phyloP scores from a whole-genome alignment of 1,140 invertebrate species.

The Drosophila sturtevanti region DNA sequence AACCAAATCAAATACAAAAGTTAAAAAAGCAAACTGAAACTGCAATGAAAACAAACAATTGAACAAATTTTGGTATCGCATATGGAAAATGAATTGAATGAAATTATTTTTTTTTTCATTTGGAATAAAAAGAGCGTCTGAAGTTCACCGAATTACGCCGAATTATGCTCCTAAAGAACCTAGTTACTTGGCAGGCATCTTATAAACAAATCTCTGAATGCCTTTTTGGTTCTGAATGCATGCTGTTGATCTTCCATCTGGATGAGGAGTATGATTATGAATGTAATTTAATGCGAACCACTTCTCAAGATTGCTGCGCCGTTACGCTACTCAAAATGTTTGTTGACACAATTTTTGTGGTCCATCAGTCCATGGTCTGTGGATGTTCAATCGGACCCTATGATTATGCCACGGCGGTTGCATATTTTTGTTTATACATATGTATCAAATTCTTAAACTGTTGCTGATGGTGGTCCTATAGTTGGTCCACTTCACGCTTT shows the following conservation, averaged over 20 bases:
- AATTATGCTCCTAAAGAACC: not conserved
- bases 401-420: conserved; percentile 1
- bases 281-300: conserved; percentile 55
- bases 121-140: conserved; percentile 28
- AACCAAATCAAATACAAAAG: not conserved
- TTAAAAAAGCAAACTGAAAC: not conserved
- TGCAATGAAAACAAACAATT: conserved; percentile 62
- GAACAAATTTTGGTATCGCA: conserved; percentile 8
- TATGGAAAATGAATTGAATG: conserved; percentile 9
- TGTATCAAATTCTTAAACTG: conserved; percentile 49
- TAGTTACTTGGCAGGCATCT: not conserved
- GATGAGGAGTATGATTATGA: conserved; percentile 17
- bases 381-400: conserved; percentile 28
- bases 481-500: conserved; percentile 29
- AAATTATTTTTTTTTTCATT: conserved; percentile 13
- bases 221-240: not conserved
- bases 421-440: conserved; percentile 47
- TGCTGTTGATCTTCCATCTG: conserved; percentile 26
- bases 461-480: conserved; percentile 55
- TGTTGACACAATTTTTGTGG: conserved; percentile 55
- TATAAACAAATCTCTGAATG: conserved; percentile 16
- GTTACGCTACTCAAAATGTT: conserved; percentile 53
- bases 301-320: conserved; percentile 34
- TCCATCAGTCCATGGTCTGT: not conserved
- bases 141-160: conserved; percentile 71